These are phyloP conservation scores for Dryobota labecula DNA, from an alignment of 2,888 invertebrate genomes.

Conservation along the genomic window DNA sequence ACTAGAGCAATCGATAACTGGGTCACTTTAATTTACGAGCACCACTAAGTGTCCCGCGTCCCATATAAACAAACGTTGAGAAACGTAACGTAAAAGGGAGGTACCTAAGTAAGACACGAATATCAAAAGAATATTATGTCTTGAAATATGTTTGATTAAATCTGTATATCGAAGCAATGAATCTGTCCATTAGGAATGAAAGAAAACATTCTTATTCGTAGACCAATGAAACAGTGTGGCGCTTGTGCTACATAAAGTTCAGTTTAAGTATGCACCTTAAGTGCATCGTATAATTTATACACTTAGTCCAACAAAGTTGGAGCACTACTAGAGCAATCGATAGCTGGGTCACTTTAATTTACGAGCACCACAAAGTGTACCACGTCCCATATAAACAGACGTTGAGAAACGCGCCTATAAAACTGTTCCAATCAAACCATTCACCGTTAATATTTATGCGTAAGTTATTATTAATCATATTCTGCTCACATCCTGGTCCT, in stretches of 20 bases:
- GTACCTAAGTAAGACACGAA: conserved; percentile 11
- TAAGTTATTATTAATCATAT: conserved; percentile 87
- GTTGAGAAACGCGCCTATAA: conserved; percentile 46
- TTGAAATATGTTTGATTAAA: conserved; percentile 23
- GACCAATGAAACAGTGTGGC: not conserved
- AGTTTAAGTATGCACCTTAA: conserved; percentile 26
- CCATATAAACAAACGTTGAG: conserved; percentile 49
- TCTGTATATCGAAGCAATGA: conserved; percentile 20
- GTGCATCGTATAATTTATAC: conserved; percentile 44
- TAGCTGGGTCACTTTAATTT: conserved; percentile 52
- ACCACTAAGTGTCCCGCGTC: conserved; percentile 38
- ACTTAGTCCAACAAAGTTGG: conserved; percentile 22
- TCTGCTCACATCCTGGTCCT: conserved; percentile 84
- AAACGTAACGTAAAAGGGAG: conserved; percentile 37
- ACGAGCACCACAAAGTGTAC: conserved; percentile 44
- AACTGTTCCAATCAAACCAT: conserved; percentile 69
- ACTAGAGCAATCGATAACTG: conserved; percentile 43
- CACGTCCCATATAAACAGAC: conserved; percentile 49
- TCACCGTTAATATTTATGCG: conserved; percentile 76
- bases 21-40: conserved; percentile 52
- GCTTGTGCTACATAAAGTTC: conserved; percentile 5
- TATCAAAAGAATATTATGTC: conserved; percentile 36
- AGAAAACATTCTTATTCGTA: conserved; percentile 22
- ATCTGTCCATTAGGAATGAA: not conserved
- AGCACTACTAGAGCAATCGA: conserved; percentile 30